phyloP scores from a whole-genome alignment of 2,113 vertebrate species.

The Perca fluviatilis region DNA sequence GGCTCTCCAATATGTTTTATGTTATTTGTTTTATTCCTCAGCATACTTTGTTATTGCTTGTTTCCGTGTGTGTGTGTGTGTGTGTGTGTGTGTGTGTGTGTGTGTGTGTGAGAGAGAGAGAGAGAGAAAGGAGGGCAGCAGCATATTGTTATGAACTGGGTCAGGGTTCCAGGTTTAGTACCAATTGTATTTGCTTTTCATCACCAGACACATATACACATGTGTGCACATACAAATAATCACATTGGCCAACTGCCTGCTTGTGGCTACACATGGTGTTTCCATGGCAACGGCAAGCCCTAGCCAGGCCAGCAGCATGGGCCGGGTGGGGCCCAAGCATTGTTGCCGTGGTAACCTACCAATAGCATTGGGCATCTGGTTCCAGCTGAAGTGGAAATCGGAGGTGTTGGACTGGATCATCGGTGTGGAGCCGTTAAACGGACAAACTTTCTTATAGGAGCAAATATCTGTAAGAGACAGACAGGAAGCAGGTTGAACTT shows the following conservation, averaged over 20 bases:
- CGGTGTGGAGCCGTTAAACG: slow-evolving; percentile 94
- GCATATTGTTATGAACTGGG: slow-evolving; percentile 17
- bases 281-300: slow-evolving; percentile 70
- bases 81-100: not conserved
- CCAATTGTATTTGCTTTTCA: slow-evolving; percentile 46
- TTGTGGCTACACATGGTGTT: slow-evolving; percentile 56
- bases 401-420: slow-evolving; percentile 94
- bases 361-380: slow-evolving; percentile 96
- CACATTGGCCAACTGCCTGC: slow-evolving; percentile 27
- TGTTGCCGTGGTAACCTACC: slow-evolving; percentile 87
- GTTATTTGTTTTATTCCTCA: slow-evolving; percentile 3
- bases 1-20: not conserved
- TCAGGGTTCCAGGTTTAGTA: slow-evolving; percentile 26
- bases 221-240: slow-evolving; percentile 11
- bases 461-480: slow-evolving; percentile 88
- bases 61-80: slow-evolving; percentile 3
- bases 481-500: slow-evolving; percentile 21
- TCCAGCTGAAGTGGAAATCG: slow-evolving; percentile 99
- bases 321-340: slow-evolving; percentile 45
- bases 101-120: slow-evolving; percentile 1
- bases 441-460: slow-evolving; percentile 96
- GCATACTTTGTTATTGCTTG: not conserved
- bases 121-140: slow-evolving; percentile 5
- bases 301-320: slow-evolving; percentile 45
- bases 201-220: slow-evolving; percentile 8